Base-by-base conservation (phyloP, 2,888 invertebrate genomes). In the Heliconius cydno region DNA sequence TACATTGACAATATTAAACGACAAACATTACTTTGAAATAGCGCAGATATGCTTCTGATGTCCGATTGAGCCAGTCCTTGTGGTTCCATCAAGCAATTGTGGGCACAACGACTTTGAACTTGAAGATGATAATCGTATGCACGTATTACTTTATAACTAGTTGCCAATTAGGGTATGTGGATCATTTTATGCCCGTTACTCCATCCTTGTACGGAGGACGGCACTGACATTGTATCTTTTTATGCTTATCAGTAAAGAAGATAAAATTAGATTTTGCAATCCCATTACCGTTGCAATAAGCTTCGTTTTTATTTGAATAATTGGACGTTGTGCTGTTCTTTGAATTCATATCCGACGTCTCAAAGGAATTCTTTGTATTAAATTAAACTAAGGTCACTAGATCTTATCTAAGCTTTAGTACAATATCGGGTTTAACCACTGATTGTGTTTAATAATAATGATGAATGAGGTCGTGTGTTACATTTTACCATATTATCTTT, bases 161-260 rank as follows among this genome's bases (percentile, higher is more conserved):
- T 80, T 83, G 78, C 84, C 84, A 84, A 83, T 81, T 83, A 84
- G 79, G 83, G 84, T 79, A 83, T 83, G 82, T 84, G 80, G 82
- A 82, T 73, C 82, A 81, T 70, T 80, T 72, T 68, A 70, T 73
- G 78, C 78, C 84, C 84, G 84, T 84, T 84, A 84, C 66, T 73
- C 76, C 78, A 78, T 82, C 84, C 84, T 83, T 84, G 73, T 84
- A 84, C 34, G 83, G 81, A 76, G 78, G 81, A 82, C 70, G 78
- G 81, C 82, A 79, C 82, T 83, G 84, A 85, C 84, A 83, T 81
- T 82, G 83, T 83, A 82, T 82, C 81, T 84, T 76, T 79, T 84
- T 82, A 84, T 68, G 81, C 82, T 84, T 84, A 84, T 84, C 85
- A 83, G 81, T 79, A 75, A 82, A 78, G 78, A 80, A 81, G 81